Percentiles rank a stretch among this genome's conserved stretches.
Conservation (phyloP, 2,888 invertebrate species). For the Troilus luridus region DNA sequence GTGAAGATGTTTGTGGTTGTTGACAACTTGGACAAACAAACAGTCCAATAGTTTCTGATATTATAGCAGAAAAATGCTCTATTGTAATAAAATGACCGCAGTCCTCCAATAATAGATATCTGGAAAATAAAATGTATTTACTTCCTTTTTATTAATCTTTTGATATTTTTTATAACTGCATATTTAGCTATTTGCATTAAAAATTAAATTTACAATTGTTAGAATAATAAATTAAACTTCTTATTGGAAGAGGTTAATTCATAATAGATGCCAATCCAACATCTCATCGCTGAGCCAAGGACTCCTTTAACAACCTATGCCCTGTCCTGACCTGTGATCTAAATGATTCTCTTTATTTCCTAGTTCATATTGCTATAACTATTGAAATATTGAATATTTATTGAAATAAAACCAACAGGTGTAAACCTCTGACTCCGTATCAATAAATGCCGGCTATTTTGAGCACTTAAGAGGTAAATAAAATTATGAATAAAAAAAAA, state of each 20-base stretch:
- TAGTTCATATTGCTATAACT: too few relatives aligned
- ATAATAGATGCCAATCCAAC: not conserved
- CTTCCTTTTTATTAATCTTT: slow-evolving; percentile 13
- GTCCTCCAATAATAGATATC: slow-evolving; percentile 73
- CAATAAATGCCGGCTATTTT: too few relatives aligned
- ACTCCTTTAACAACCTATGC: too few relatives aligned
- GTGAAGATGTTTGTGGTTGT: not conserved
- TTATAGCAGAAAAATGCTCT: slow-evolving; percentile 69
- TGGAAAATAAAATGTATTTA: slow-evolving; percentile 66
- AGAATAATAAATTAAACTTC: not conserved
- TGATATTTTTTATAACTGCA: not conserved
- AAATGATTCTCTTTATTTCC: too few relatives aligned
- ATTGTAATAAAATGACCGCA: slow-evolving; percentile 72
- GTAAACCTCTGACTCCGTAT: too few relatives aligned
- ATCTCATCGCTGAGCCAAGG: too few relatives aligned
- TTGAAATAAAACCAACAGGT: too few relatives aligned
- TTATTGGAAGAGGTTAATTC: too few relatives aligned
- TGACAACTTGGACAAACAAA: slow-evolving; percentile 38
- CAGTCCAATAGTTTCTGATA: not conserved
- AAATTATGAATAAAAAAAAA: too few relatives aligned
- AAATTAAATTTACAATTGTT: not conserved
- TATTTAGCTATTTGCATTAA: not conserved
- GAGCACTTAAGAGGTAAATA: too few relatives aligned
- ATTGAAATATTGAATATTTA: too few relatives aligned
- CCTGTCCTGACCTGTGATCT: too few relatives aligned